Evolutionary conservation across 2,888 invertebrate genomes (phyloP).

Genomic region (Drosophila colorata): DNA sequence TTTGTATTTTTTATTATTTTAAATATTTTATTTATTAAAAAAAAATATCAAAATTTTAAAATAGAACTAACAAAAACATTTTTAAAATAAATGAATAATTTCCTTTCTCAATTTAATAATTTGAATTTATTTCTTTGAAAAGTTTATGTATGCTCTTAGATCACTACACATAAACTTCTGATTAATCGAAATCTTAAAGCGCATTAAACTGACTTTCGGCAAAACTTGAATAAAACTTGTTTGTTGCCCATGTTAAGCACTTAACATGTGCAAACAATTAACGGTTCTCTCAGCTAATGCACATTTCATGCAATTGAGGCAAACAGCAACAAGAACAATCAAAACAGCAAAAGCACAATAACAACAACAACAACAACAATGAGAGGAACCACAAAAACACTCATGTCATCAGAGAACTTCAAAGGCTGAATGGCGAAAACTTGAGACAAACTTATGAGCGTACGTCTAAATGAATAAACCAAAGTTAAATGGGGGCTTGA

Average conservation of each 20-base stretch:
- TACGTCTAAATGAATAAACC: conserved; percentile 66
- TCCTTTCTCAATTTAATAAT: too few species aligned
- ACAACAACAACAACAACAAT: conserved; percentile 11
- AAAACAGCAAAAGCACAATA: conserved; percentile 17
- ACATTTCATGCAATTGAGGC: conserved; percentile 72
- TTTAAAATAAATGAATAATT: too few species aligned
- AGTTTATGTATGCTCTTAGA: too few species aligned
- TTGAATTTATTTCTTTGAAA: too few species aligned
- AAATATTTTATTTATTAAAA: too few species aligned
- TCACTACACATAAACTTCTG: background rate
- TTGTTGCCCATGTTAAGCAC: conserved; percentile 29
- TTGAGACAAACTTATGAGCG: conserved; percentile 66
- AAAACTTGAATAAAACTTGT: conserved; percentile 7
- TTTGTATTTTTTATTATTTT: too few species aligned
- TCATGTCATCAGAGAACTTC: conserved; percentile 32
- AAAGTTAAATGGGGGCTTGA: conserved; percentile 54
- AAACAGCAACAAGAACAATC: conserved; percentile 40
- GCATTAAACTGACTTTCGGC: background rate
- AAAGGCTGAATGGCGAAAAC: conserved; percentile 39
- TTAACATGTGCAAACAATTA: conserved; percentile 69
- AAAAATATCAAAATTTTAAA: too few species aligned
- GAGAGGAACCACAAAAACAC: conserved; percentile 23
- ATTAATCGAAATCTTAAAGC: background rate
- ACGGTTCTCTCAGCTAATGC: conserved; percentile 70
- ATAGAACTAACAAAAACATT: too few species aligned